Evolutionary conservation across 2,888 invertebrate genomes (phyloP), one percentile per base, ranked within the genome.

Genomic region (Ophion obscuratus): DNA sequence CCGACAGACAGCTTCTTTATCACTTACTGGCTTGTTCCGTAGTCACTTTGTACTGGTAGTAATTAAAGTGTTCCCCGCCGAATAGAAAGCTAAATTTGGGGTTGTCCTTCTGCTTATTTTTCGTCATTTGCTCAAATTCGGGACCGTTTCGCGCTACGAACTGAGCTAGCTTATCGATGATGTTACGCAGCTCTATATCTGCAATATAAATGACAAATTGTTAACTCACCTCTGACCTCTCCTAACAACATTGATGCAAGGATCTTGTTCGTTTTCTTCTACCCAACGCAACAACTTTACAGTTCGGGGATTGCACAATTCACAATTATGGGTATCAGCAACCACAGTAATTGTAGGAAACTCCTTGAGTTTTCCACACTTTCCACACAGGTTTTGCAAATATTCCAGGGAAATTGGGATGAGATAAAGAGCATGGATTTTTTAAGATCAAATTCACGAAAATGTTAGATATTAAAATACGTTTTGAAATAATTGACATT

Each of bases 81-180:
- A 98, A 99, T 86, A 99, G 96, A 95, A 99, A 99, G 92, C 97
- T 97, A 95, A 99, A 99, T 94, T 99, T 99, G 4, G 99, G 98
- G 95, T 99, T 99, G 93, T 98, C 98, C 94, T 98, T 98, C 95
- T 99, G 99, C 95, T 99, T 99, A 93, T 98, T 98, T 95, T 99
- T 99, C 86, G 99, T 99, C 97, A 99, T 99, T 95, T 98, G 97
- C 95, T 99, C 99, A 95, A 99, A 99, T 94, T 99, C 99, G n/a
- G 98, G 99, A 78, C 99, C 99, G 97, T 99, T 99, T 95, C 99
- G 95, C 84, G 99, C 99, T 89, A 99, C 99, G 96, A 99, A 99
- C 95, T 99, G 98, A 17, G 99, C 99, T 91, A 99, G 95, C 95
- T 99, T 99, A 95, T 99, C 99, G 92, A 99, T 99, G 93, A 99